Percentiles rank a stretch among this genome's conserved stretches.
Evolutionary conservation across 2,888 invertebrate species (phyloP).

Genomic region (Andrena trimmerana): DNA sequence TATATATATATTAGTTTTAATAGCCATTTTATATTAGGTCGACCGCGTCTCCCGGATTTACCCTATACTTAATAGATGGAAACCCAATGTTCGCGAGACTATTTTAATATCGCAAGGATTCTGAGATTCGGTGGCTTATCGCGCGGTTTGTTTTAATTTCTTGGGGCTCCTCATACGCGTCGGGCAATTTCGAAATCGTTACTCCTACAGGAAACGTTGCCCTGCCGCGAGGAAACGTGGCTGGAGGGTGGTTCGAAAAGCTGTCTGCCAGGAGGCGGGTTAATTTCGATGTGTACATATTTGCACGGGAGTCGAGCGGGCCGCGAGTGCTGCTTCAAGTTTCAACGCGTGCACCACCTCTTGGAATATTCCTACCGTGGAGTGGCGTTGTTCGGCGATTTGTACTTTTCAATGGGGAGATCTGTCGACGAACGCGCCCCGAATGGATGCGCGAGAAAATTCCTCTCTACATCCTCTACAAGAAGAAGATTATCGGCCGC

Average conservation of each 20-base stretch:
- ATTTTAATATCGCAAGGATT: too few relatives aligned
- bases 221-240: constrained; percentile 21
- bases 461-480: too few relatives aligned
- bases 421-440: too few relatives aligned
- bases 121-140: too few relatives aligned
- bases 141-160: too few relatives aligned
- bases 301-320: constrained; percentile 49
- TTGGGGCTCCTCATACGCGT: neutral
- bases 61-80: too few relatives aligned
- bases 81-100: too few relatives aligned
- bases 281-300: constrained; percentile 69
- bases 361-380: constrained; percentile 40
- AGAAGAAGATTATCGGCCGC: too few relatives aligned
- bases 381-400: constrained; percentile 35
- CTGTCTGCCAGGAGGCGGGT: constrained; percentile 49
- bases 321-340: constrained; percentile 50
- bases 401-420: constrained; percentile 25
- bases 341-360: constrained; percentile 34
- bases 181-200: neutral
- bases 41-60: too few relatives aligned
- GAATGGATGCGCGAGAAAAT: too few relatives aligned
- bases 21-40: too few relatives aligned
- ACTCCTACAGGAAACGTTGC: neutral
- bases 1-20: too few relatives aligned
- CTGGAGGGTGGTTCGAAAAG: constrained; percentile 38